These are phyloP conservation scores for Romanogobio albipinnatus DNA, from an alignment of 2,113 vertebrate species.

Conservation along the genomic window DNA sequence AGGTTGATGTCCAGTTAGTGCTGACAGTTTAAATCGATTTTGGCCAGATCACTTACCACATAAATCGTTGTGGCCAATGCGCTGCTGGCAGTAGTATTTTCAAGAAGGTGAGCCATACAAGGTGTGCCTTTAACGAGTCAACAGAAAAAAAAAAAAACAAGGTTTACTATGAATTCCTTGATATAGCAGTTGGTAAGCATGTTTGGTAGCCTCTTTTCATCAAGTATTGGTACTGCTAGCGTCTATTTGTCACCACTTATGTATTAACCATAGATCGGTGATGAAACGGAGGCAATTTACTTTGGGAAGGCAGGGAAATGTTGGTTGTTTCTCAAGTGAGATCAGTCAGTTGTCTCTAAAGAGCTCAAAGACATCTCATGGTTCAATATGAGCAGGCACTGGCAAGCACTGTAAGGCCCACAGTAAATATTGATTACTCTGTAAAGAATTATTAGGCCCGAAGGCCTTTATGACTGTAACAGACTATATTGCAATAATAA, in stretches of 20 bases:
- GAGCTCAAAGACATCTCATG: constrained; percentile 20
- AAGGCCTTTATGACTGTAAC: constrained; percentile 60
- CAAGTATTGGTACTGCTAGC: neutral
- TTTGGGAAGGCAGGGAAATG: constrained; percentile 8
- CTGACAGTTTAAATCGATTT: constrained; percentile 79
- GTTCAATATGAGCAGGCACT: constrained; percentile 52
- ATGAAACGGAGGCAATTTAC: constrained; percentile 34
- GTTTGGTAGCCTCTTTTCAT: neutral
- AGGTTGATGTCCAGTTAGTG: constrained; percentile 80
- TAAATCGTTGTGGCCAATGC: constrained; percentile 68
- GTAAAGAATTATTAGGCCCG: constrained; percentile 61
- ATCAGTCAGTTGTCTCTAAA: constrained; percentile 39
- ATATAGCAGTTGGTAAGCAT: neutral
- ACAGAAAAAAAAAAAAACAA: neutral
- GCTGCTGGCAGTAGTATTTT: constrained; percentile 43
- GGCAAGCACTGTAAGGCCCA: constrained; percentile 37
- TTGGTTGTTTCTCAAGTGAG: constrained; percentile 38
- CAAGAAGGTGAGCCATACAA: constrained; percentile 52
- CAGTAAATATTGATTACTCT: constrained; percentile 61
- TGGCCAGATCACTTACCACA: constrained; percentile 76
- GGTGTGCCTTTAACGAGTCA: constrained; percentile 24
- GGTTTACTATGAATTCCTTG: neutral
- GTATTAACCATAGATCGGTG: constrained; percentile 37
- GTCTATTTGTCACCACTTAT: neutral
- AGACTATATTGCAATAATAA: constrained; percentile 63